A percentile compares a stretch with the other conserved stretches of the same genome.
Evolutionary conservation across 2,888 invertebrate species (phyloP).

Genomic region (Phaonia tiefii): DNA sequence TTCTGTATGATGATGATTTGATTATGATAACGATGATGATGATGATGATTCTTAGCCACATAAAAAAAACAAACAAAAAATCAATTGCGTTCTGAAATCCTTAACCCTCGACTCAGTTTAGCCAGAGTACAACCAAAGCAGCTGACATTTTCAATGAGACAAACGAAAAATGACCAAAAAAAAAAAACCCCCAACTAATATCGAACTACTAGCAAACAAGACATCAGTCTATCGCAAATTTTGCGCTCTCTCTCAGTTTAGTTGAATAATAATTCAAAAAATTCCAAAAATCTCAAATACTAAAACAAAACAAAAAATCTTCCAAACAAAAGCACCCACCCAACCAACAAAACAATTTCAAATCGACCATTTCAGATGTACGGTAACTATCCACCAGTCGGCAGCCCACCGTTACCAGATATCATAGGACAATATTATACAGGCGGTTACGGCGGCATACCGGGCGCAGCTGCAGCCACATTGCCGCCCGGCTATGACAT

Average conservation of each 20-base stretch:
- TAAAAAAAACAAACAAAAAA: conserved; percentile 52
- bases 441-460: conserved; percentile 64
- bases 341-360: conserved; percentile 73
- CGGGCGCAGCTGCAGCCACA: conserved; percentile 54
- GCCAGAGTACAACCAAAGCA: no score
- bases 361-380: conserved; percentile 81
- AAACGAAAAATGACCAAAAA: no score
- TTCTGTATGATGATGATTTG: conserved; percentile 65
- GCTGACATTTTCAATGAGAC: no score
- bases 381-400: conserved; percentile 79
- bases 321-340: conserved; percentile 53
- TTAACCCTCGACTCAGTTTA: no score
- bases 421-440: conserved; percentile 79
- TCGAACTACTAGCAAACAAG: no score
- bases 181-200: conserved; percentile 10
- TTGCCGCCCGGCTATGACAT: conserved; percentile 73
- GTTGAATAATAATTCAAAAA: conserved; percentile 30
- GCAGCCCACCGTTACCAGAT: conserved; percentile 80
- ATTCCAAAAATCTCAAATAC: conserved; percentile 50
- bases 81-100: no score
- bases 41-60: background rate
- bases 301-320: conserved; percentile 49
- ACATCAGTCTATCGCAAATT: no score
- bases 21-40: conserved; percentile 18
- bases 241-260: conserved; percentile 28